These are phyloP conservation scores for Osedax frankpressi DNA, from an alignment of 2,888 invertebrate genomes.

Conservation along the genomic window DNA sequence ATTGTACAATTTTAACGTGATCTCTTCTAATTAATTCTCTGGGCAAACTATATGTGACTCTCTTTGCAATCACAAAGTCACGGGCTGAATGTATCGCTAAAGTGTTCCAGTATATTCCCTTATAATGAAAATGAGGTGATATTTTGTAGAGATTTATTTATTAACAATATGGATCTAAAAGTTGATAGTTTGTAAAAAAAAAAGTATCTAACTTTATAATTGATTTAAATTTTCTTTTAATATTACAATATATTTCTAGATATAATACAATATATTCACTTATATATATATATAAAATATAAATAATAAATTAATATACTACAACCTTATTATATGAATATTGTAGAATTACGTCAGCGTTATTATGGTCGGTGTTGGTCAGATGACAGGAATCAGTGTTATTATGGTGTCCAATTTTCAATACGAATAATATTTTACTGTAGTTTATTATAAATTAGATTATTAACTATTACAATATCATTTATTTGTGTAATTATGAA, in stretches of 20 bases:
- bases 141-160: neutral
- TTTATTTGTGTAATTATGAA: too few species aligned
- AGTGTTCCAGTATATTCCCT: neutral
- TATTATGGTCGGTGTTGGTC: neutral
- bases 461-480: too few species aligned
- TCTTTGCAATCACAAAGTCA: neutral
- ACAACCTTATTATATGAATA: neutral
- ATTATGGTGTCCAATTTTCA: neutral
- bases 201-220: too few species aligned
- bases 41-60: neutral
- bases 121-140: neutral
- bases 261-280: neutral
- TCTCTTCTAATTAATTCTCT: neutral
- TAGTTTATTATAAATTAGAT: too few species aligned
- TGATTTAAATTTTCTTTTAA: too few species aligned
- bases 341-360: neutral
- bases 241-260: too few species aligned
- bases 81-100: neutral
- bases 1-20: neutral
- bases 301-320: neutral
- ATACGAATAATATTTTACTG: neutral
- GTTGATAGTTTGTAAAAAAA: too few species aligned
- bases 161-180: too few species aligned
- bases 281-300: neutral
- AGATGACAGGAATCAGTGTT: neutral